Conservation (phyloP, 2,113 vertebrate species). For the Clarias batrachus region DNA sequence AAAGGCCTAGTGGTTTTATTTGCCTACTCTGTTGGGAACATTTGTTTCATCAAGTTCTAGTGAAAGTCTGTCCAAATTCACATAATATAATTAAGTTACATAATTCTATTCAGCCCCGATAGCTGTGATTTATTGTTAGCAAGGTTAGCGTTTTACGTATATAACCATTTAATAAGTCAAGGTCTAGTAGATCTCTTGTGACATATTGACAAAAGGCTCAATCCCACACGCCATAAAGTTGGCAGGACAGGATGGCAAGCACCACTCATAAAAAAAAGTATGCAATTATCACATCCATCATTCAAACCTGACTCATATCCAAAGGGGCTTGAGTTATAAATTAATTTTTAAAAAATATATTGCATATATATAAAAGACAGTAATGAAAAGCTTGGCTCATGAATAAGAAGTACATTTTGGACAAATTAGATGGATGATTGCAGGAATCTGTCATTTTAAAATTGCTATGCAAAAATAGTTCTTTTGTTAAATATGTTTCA, state of each 20-base stretch:
- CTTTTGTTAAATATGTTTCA: not conserved
- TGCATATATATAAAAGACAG: conserved; percentile 67
- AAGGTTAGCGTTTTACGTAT: not conserved
- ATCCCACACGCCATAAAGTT: conserved; percentile 12
- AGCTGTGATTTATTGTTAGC: not conserved
- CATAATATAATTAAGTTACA: not conserved
- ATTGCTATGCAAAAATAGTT: not conserved
- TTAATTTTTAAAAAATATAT: conserved; percentile 41
- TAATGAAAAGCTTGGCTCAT: conserved; percentile 69
- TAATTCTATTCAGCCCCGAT: not conserved
- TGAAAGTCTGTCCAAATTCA: not conserved
- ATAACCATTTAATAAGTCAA: not conserved
- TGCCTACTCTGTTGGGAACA: not conserved
- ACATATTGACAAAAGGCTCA: conserved; percentile 2
- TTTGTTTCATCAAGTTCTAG: not conserved
- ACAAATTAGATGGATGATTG: conserved; percentile 48
- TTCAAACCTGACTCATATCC: conserved; percentile 12
- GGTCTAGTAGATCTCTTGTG: not conserved
- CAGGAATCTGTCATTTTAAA: conserved; percentile 13
- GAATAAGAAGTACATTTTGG: conserved; percentile 67
- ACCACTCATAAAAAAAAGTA: conserved; percentile 13
- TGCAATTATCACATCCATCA: conserved; percentile 34
- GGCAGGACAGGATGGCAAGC: conserved; percentile 7
- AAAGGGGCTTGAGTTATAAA: conserved; percentile 42
- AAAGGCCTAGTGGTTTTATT: not conserved